Percentiles rank a stretch among this genome's conserved stretches.
These are phyloP conservation scores for Tympanuchus pallidicinctus DNA, from an alignment of 2,113 vertebrate genomes.

Conservation along the genomic window DNA sequence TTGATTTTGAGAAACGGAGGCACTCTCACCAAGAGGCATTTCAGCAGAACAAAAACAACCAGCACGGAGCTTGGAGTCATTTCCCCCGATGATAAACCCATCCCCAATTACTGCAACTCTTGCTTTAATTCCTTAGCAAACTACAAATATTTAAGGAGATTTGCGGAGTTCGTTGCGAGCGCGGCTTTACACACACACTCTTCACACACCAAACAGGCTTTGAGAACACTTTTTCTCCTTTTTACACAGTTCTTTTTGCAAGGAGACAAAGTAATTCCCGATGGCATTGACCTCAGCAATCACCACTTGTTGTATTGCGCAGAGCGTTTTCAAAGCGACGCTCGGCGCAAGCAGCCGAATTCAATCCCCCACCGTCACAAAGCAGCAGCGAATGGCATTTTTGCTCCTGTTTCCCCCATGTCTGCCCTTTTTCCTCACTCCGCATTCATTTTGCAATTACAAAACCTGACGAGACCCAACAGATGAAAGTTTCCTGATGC, in stretches of 20 bases:
- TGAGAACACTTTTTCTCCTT: not conserved
- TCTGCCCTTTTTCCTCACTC: not conserved
- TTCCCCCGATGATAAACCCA: fast-evolving
- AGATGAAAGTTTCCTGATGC: not conserved
- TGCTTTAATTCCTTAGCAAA: not conserved
- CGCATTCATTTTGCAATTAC: not conserved
- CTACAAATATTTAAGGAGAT: not conserved
- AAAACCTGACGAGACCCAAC: not conserved
- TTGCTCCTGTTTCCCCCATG: not conserved
- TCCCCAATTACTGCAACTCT: not conserved
- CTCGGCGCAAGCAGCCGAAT: not conserved
- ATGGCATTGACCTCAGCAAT: not conserved
- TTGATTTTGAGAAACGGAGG: not conserved
- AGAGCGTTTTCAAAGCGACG: not conserved
- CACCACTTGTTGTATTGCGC: not conserved
- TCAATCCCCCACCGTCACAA: not conserved
- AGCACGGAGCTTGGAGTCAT: not conserved
- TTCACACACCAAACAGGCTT: not conserved
- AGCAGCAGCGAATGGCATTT: not conserved
- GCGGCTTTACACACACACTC: not conserved
- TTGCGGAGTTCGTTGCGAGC: not conserved
- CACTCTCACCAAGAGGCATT: fast-evolving
- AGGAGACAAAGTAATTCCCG: not conserved
- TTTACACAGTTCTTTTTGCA: not conserved
- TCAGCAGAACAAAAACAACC: not conserved